Evolutionary conservation across 2,113 vertebrate genomes (phyloP).

Genomic region (Coracopsis vasa): DNA sequence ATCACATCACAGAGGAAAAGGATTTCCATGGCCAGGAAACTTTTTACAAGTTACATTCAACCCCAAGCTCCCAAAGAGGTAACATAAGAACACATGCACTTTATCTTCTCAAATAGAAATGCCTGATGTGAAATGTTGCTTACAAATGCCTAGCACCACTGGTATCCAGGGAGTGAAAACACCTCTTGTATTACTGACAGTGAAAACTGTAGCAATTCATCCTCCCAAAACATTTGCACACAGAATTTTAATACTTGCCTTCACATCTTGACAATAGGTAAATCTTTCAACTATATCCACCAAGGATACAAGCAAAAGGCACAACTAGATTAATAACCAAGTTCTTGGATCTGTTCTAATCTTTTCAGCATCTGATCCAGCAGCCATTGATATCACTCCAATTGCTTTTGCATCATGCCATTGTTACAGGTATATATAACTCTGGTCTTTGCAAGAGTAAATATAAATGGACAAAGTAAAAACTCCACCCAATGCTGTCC

Average conservation of each 20-base stretch:
- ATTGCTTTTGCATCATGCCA: background rate
- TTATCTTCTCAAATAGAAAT: background rate
- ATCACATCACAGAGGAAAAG: conserved; percentile 48
- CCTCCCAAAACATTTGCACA: background rate
- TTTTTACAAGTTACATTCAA: conserved; percentile 67
- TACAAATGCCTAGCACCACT: background rate
- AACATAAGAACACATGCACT: background rate
- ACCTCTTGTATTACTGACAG: background rate
- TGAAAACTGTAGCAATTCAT: background rate
- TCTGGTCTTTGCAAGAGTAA: background rate
- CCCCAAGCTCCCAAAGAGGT: conserved; percentile 69
- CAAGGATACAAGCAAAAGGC: background rate
- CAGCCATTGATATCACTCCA: background rate
- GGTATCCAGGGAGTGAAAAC: background rate
- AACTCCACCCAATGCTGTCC: background rate
- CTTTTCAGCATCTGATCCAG: background rate
- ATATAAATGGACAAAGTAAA: background rate
- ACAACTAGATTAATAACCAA: background rate
- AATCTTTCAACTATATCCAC: background rate
- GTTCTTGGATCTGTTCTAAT: background rate
- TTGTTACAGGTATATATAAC: background rate
- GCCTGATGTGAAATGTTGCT: background rate
- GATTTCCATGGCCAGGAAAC: conserved; percentile 58
- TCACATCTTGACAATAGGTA: background rate
- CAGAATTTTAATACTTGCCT: background rate